Conservation (phyloP, 2,797 vertebrate genomes). For the Hippocampus kuda region DNA sequence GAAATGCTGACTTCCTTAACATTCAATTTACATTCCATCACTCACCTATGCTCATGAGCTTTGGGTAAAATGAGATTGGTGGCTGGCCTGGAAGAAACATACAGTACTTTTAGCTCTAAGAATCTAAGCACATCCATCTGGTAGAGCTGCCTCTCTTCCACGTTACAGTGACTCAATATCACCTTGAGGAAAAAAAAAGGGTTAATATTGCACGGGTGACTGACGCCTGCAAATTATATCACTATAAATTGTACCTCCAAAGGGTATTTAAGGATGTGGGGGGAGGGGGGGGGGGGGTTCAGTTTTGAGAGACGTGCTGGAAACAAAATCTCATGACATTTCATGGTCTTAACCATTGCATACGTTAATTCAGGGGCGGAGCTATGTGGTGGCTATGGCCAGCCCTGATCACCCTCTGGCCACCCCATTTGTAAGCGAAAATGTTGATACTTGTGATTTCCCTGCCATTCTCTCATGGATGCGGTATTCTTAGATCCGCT, state of each 20-base stretch:
- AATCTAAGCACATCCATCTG: conserved; percentile 1
- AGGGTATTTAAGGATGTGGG: not conserved
- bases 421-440: no score
- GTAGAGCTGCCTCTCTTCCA: not conserved
- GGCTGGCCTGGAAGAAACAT: not conserved
- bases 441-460: no score
- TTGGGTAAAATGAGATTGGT: conserved; percentile 6
- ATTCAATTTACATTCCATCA: conserved; percentile 6
- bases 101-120: not conserved
- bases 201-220: not conserved
- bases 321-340: not conserved
- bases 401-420: no score
- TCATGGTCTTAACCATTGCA: not conserved
- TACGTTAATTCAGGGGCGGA: no score
- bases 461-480: no score
- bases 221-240: conserved; percentile 1
- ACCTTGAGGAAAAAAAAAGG: not conserved
- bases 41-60: conserved; percentile 8
- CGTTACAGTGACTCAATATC: not conserved
- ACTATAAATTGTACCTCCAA: not conserved
- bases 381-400: not conserved
- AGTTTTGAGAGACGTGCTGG: not conserved
- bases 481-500: no score
- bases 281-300: not conserved
- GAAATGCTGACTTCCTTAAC: conserved; percentile 5